Percentiles rank a stretch among this genome's conserved stretches.
Evolutionary conservation across 2,888 invertebrate genomes (phyloP).

Genomic region (Drosophila anomalata): DNA sequence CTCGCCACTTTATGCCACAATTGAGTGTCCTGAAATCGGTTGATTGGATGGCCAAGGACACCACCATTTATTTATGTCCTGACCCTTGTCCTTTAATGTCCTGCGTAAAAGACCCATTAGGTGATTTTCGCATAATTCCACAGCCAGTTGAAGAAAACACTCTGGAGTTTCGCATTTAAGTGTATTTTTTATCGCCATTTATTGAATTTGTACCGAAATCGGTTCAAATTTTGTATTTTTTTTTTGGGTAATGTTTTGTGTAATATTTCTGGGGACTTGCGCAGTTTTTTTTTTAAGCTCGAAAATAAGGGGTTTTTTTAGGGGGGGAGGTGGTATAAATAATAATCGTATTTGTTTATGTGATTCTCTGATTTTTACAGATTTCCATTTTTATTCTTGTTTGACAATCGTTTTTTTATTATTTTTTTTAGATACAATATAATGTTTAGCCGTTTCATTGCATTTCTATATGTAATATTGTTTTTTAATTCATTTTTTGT

Average conservation of each 20-base stretch:
- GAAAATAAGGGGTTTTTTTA: constrained; percentile 17
- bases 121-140: constrained; percentile 5
- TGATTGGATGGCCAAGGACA: constrained; percentile 2
- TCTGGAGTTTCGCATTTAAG: constrained; percentile 48
- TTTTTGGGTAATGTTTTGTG: constrained; percentile 17
- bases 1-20: neutral
- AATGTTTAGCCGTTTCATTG: constrained; percentile 39
- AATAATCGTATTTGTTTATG: constrained; percentile 42
- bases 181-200: constrained; percentile 60
- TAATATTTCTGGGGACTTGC: constrained; percentile 16
- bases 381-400: constrained; percentile 63
- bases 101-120: constrained; percentile 19
- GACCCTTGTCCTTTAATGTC: constrained; percentile 22
- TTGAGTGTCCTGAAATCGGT: neutral
- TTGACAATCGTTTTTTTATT: constrained; percentile 63
- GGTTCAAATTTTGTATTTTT: constrained; percentile 20
- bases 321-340: constrained; percentile 11
- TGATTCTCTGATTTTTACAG: constrained; percentile 51
- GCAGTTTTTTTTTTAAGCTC: constrained; percentile 27
- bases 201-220: constrained; percentile 45
- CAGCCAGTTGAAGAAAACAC: constrained; percentile 32
- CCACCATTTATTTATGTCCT: neutral
- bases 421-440: constrained; percentile 61
- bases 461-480: constrained; percentile 54
- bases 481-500: constrained; percentile 46